phyloP scores from a whole-genome alignment of 2,797 vertebrate species.

The Cottoperca gobio region DNA sequence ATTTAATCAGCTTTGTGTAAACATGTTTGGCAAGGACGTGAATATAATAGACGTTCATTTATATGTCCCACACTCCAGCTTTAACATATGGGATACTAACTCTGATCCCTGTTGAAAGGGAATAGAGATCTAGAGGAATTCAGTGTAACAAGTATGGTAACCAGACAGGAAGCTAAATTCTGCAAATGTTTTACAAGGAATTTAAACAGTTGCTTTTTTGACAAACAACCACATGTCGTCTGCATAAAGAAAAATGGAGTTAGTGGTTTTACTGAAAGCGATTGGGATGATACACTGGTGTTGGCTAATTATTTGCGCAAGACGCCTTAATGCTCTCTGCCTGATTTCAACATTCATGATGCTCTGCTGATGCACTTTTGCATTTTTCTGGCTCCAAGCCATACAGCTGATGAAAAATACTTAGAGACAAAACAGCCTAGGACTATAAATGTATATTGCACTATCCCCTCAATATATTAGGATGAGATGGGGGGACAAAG shows the following conservation, averaged over 20 bases:
- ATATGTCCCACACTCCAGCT: too few relatives aligned
- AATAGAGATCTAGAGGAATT: background rate
- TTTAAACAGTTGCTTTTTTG: background rate
- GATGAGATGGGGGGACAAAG: background rate
- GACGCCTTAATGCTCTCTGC: background rate
- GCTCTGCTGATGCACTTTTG: background rate
- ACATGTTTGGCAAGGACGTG: too few relatives aligned
- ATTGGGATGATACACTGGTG: background rate
- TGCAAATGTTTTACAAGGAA: background rate
- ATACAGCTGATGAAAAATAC: conserved; percentile 24
- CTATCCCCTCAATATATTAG: conserved; percentile 12
- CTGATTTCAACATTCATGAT: conserved; percentile 2
- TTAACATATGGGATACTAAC: too few relatives aligned
- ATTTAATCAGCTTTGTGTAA: too few relatives aligned
- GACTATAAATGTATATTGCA: conserved; percentile 29
- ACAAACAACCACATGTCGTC: background rate
- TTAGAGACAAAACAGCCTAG: conserved; percentile 21
- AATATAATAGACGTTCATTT: too few relatives aligned
- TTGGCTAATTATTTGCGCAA: background rate
- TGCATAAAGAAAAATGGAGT: background rate
- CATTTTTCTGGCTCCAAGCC: conserved; percentile 25
- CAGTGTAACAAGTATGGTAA: background rate
- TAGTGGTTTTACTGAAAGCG: background rate
- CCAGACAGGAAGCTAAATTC: background rate
- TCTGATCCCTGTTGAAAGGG: background rate